phyloP scores from a whole-genome alignment of 2,888 invertebrate genomes.

The Rhopalosiphum nymphaeae region DNA sequence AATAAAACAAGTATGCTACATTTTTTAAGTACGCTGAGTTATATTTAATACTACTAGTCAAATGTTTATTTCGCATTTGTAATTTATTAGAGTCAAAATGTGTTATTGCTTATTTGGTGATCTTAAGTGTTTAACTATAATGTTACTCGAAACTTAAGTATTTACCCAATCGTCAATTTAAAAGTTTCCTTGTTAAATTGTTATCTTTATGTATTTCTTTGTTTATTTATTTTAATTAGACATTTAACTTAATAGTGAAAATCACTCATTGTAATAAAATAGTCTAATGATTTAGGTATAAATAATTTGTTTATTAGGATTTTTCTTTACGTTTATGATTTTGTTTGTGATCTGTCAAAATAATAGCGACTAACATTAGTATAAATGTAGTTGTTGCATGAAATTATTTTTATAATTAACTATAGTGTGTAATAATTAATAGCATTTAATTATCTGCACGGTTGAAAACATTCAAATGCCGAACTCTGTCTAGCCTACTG shows the following conservation, averaged over 20 bases:
- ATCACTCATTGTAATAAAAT: neutral
- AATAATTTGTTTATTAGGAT: neutral
- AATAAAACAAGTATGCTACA: neutral
- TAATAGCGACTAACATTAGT: constrained; percentile 35
- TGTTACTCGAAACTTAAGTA: neutral
- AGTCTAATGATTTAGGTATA: constrained; percentile 3
- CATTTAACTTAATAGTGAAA: neutral
- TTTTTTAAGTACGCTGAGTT: neutral
- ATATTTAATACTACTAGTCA: neutral
- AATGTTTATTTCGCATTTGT: neutral
- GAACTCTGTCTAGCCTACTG: constrained; percentile 64
- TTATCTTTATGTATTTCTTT: neutral
- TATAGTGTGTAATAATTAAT: constrained; percentile 50
- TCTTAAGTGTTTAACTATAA: neutral
- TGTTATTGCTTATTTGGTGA: neutral
- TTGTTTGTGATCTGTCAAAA: constrained; percentile 15
- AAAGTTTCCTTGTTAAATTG: neutral
- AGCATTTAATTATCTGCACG: constrained; percentile 52
- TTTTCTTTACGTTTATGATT: neutral
- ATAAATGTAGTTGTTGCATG: constrained; percentile 58
- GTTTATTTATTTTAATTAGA: neutral
- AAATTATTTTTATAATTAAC: constrained; percentile 51
- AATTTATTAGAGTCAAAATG: neutral
- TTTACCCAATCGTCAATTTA: neutral
- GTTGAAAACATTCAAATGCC: constrained; percentile 65